Percentiles rank a stretch among this genome's conserved stretches.
Conservation (phyloP, 2,797 vertebrate genomes). For the Scarus forsteni region DNA sequence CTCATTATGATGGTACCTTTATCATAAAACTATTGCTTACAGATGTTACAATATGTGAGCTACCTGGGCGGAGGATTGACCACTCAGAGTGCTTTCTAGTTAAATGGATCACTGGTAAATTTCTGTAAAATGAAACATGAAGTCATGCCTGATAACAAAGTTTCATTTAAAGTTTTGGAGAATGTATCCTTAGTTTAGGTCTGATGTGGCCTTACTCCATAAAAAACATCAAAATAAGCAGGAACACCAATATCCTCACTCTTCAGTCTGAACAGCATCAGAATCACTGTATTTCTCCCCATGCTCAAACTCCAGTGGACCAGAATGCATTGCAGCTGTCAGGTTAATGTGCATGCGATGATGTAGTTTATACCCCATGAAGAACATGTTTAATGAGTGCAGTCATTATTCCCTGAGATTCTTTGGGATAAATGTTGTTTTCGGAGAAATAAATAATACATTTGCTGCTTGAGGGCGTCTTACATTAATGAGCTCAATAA, state of each 20-base stretch:
- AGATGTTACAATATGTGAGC: no score
- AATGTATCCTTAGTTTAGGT: no score
- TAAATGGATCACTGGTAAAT: no score
- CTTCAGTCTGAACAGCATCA: background rate
- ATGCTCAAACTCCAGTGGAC: background rate
- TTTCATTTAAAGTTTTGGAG: no score
- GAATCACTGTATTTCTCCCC: background rate
- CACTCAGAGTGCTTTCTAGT: no score
- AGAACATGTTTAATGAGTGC: constrained; percentile 38
- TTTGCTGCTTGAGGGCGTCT: constrained; percentile 27
- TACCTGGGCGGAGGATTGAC: no score
- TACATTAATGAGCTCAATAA: constrained; percentile 45
- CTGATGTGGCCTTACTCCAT: no score
- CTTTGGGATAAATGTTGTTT: constrained; percentile 22
- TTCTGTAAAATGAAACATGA: no score
- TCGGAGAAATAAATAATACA: constrained; percentile 30
- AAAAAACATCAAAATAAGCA: background rate
- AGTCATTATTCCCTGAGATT: constrained; percentile 27
- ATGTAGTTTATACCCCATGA: constrained; percentile 19
- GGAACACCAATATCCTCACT: background rate
- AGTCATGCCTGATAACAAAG: no score
- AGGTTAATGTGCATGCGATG: background rate
- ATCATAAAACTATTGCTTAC: no score
- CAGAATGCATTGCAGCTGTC: constrained; percentile 9
- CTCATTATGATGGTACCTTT: no score